Conservation (phyloP, 2,888 invertebrate species). For the Latheticus oryzae region DNA sequence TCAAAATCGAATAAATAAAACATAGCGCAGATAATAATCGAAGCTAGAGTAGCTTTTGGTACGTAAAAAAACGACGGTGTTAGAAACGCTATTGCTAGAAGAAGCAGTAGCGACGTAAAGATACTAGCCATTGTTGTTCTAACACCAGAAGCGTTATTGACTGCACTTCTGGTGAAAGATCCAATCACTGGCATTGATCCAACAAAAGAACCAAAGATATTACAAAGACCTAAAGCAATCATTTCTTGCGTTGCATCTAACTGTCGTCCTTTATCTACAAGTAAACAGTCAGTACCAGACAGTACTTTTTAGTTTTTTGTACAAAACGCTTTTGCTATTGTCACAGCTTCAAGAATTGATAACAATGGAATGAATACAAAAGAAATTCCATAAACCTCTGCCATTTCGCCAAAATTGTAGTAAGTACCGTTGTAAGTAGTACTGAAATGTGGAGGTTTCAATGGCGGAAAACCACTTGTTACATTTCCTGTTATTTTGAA, state of each 20-base stretch:
- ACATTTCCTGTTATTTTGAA: conserved; percentile 76
- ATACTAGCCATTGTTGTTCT: conserved; percentile 80
- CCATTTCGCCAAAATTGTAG: conserved; percentile 69
- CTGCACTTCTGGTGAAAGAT: conserved; percentile 88
- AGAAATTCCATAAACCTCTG: conserved; percentile 75
- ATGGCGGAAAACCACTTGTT: conserved; percentile 74
- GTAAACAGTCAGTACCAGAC: no score
- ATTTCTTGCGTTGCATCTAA: conserved; percentile 86
- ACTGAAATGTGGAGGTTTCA: conserved; percentile 77
- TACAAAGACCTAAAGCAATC: conserved; percentile 81
- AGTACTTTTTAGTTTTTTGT: no score
- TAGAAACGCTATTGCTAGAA: conserved; percentile 82
- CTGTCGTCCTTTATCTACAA: conserved; percentile 73
- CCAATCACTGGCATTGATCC: conserved; percentile 90
- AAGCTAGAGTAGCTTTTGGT: conserved; percentile 86
- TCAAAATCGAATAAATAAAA: conserved; percentile 82
- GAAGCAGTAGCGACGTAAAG: conserved; percentile 80
- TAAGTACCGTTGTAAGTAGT: conserved; percentile 70
- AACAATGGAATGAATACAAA: conserved; percentile 79
- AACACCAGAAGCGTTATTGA: conserved; percentile 92
- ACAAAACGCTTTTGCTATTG: conserved; percentile 89
- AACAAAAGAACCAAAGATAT: conserved; percentile 83
- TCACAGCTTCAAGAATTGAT: conserved; percentile 81
- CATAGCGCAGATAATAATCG: conserved; percentile 91
- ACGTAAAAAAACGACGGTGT: conserved; percentile 87